Conservation (phyloP, 2,888 invertebrate species). For the Villa cingulata region DNA sequence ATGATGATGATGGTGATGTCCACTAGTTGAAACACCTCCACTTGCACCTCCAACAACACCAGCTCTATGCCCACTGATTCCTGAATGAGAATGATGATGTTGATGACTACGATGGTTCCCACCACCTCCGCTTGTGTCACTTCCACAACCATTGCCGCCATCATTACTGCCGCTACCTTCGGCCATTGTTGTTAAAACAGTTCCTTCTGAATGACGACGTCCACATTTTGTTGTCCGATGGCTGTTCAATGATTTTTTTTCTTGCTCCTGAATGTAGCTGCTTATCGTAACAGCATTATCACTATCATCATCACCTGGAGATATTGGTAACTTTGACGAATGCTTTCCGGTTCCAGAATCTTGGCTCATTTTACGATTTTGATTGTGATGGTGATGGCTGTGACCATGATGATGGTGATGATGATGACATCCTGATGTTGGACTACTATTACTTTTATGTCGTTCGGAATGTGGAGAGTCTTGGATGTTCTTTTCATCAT, state of each 20-base stretch:
- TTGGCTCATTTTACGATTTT: slow-evolving; percentile 21
- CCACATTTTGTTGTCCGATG: no score
- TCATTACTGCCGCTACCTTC: background rate
- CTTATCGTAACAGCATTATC: background rate
- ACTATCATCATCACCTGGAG: background rate
- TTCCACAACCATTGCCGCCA: background rate
- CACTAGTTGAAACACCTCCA: background rate
- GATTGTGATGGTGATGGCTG: slow-evolving; percentile 11
- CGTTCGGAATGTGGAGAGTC: slow-evolving; percentile 33
- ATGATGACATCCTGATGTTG: slow-evolving; percentile 8
- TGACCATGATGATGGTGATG: slow-evolving; percentile 18
- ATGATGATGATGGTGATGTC: background rate
- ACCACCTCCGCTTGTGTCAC: background rate
- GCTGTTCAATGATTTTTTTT: slow-evolving; percentile 21
- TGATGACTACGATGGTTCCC: no score
- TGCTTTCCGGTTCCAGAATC: slow-evolving; percentile 14
- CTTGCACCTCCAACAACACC: background rate
- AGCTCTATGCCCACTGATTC: no score
- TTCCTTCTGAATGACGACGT: slow-evolving; percentile 32
- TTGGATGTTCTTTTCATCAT: slow-evolving; percentile 26
- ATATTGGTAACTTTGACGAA: slow-evolving; percentile 11
- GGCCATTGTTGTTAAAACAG: slow-evolving; percentile 18
- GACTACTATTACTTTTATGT: slow-evolving; percentile 21
- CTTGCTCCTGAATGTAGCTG: slow-evolving; percentile 14
- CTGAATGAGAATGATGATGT: no score